A percentile compares a stretch with the other conserved stretches of the same genome.
Evolutionary conservation across 2,797 vertebrate species (phyloP).

Genomic region (Acanthiza pusilla): DNA sequence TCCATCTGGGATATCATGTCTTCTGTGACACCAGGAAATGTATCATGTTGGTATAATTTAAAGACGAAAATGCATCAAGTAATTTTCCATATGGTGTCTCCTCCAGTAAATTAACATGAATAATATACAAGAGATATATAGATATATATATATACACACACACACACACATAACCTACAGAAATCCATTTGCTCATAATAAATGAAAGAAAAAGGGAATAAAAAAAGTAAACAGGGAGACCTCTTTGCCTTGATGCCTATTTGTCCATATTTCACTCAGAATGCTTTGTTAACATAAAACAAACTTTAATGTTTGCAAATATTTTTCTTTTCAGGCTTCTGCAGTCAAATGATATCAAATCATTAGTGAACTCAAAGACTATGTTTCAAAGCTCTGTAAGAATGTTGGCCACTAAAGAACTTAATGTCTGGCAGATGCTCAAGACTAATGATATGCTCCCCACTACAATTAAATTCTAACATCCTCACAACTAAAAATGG

Average conservation of each 20-base stretch:
- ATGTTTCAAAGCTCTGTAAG: conserved; percentile 54
- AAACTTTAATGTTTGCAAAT: conserved; percentile 54
- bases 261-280: conserved; percentile 18
- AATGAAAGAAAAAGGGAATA: not conserved
- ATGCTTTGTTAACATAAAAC: conserved; percentile 31
- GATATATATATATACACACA: not conserved
- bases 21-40: not conserved
- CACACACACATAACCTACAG: not conserved
- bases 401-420: conserved; percentile 32
- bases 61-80: not conserved
- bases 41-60: not conserved
- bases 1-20: not conserved
- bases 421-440: conserved; percentile 55
- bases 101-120: not conserved
- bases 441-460: conserved; percentile 45
- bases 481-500: conserved; percentile 51
- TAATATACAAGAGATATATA: not conserved
- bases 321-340: conserved; percentile 43
- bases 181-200: conserved; percentile 23
- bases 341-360: conserved; percentile 47
- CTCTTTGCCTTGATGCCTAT: not conserved
- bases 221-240: not conserved
- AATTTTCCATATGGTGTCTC: not conserved
- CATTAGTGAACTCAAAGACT: conserved; percentile 47
- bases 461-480: conserved; percentile 34